Base-by-base conservation (phyloP, 2,113 vertebrate species). In the Corythaeola cristata region DNA sequence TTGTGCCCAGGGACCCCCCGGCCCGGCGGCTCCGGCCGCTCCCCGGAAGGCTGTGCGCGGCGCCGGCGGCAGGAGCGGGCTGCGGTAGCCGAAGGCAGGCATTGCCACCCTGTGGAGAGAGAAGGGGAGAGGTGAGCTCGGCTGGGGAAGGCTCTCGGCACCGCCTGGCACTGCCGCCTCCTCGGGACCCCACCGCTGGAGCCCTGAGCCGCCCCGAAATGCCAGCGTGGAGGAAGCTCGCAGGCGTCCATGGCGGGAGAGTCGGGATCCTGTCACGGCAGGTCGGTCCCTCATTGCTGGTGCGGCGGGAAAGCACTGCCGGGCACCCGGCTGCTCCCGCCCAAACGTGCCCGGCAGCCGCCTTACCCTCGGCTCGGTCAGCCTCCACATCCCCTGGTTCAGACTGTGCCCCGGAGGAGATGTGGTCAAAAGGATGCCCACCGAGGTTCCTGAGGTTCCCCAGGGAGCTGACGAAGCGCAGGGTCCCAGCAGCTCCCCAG, bases 21-120 rank as follows among this genome's bases (percentile, higher is more conserved):
- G 10, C 20, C 19, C 19, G 3, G 49, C 44, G 16, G 30, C 22
- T 20, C 15, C 9, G 10, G 50, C 77, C 23, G 67, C 59, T 84
- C 44, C 44, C 63, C 55, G 18, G 41, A n/a, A 30, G 41, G 50
- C 32, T 2, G 15, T 0, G 21, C 11, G 73, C 50, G 16, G 64
- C 12, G 5, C 28, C 44, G 28, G 74, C 26, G 1, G 66, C 64
- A 58, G 45, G 76, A 55, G 33, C 8, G 12, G 41, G 63, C 35
- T 71, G 71, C 72, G 2, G 75, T 35, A 93, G 94, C 90, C 53
- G 21, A 82, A 93, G 94, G 92, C 90, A 96, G 77, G 95, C 94
- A 96, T 97, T 97, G 95, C 95, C 96, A 96, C 96, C 95, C 96
- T 96, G 95, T 96, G 95, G 96, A 97, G 93, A 96, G 83, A 96